A percentile compares a stretch with the other conserved stretches of the same genome.
phyloP scores from a whole-genome alignment of 2,113 vertebrate species.

The Chionomys nivalis region DNA sequence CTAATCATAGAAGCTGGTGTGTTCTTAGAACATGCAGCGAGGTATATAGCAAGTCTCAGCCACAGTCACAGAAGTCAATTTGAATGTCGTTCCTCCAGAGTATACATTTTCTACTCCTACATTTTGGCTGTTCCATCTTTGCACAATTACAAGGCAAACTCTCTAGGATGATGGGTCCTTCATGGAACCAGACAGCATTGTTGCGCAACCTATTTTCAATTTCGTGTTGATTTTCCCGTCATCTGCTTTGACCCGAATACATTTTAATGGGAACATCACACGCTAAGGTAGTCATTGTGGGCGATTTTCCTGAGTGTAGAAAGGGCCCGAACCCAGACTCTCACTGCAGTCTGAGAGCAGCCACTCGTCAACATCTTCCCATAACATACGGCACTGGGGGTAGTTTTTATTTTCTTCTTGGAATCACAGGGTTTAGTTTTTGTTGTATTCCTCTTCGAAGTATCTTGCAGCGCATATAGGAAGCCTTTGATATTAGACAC shows the following conservation, averaged over 20 bases:
- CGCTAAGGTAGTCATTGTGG: slow-evolving; percentile 34
- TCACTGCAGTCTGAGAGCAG: neutral
- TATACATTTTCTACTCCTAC: neutral
- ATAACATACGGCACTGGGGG: neutral
- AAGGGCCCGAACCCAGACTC: neutral
- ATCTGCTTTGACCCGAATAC: slow-evolving; percentile 66
- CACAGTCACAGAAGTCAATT: slow-evolving; percentile 29
- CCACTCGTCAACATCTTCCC: neutral
- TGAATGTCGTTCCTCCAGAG: neutral
- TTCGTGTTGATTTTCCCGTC: slow-evolving; percentile 51
- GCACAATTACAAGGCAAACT: slow-evolving; percentile 32
- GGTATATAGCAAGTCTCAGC: neutral
- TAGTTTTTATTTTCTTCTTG: slow-evolving; percentile 60
- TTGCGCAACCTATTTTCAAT: slow-evolving; percentile 47
- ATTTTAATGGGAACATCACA: slow-evolving; percentile 46
- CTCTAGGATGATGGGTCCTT: neutral
- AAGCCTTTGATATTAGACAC: slow-evolving; percentile 37
- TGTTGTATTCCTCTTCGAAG: neutral
- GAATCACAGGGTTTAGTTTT: slow-evolving; percentile 28
- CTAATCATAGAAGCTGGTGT: neutral
- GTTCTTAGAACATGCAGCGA: neutral
- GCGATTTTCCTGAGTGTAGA: slow-evolving; percentile 25
- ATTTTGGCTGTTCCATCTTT: neutral
- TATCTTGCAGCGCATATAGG: neutral
- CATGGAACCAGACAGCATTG: neutral